Base-by-base conservation (phyloP, 2,888 invertebrate species). In the Metalampra italica region DNA sequence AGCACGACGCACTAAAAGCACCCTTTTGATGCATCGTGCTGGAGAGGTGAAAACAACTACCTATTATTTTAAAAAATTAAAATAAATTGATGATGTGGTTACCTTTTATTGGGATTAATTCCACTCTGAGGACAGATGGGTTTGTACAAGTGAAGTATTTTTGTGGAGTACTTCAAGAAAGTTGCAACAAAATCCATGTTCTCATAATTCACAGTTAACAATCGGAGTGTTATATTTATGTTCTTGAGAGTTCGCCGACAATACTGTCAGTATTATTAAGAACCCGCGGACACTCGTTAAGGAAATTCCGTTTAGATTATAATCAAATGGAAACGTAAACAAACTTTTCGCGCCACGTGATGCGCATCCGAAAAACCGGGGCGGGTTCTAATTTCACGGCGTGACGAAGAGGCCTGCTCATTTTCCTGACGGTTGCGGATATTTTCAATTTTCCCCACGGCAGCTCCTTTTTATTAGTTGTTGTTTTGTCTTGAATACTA, bases 401-500 rank as follows among this genome's bases (percentile, higher is more conserved):
- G 82, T 82, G 82, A 84, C 78, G 80, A 77, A 82, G 79, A 80
- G 73, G 70, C 63, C 75, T 72, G 59, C 82, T 82, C 81, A 86
- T 86, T 86, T 86, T 82, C 84, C 75, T 84, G 83, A 80, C 78
- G 80, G 81, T 78, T 83, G 82, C 78, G 87, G 86, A 85, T 85
- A 86, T 87, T 89, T 88, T 89, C 88, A 87, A 89, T 88, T 88
- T 85, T 85, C 75, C 76, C 80, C 69, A 73, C 76, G 78, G 79
- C 68, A 71, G 74, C 78, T 75, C 76, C 81, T 78, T 87, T 87
- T 86, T 87, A 87, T 88, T 87, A 84, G 82, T 84, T 83, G 81
- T 81, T 84, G 85, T 84, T 82, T 80, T 74, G 84, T 62, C 79
- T 82, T 77, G 87, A 86, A 88, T 88, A 84, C 86, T 86, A 85